Evolutionary conservation across 2,797 vertebrate species (phyloP).

Genomic region (Cygnus olor): DNA sequence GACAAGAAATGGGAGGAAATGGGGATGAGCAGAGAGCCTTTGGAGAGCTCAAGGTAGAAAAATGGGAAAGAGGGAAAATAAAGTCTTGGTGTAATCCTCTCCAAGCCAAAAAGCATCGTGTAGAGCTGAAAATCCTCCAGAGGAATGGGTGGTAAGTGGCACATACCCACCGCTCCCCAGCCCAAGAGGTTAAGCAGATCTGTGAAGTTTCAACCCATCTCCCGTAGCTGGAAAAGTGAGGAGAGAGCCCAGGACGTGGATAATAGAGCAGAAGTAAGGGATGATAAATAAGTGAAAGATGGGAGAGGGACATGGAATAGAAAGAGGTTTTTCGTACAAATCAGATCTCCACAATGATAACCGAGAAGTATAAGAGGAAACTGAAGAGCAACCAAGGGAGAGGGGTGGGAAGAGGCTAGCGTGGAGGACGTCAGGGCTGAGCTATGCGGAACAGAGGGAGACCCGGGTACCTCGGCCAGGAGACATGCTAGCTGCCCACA

Average conservation of each 20-base stretch:
- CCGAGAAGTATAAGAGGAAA: neutral
- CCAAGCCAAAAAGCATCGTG: neutral
- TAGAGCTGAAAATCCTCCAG: neutral
- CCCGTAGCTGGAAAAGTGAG: neutral
- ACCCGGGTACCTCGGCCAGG: fast-evolving
- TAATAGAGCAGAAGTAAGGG: neutral
- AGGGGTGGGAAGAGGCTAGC: neutral
- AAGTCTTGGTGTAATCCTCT: neutral
- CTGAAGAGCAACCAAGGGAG: neutral
- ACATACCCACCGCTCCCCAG: neutral
- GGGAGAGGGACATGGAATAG: neutral
- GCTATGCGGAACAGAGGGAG: neutral
- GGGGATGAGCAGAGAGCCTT: neutral
- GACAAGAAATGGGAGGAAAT: neutral
- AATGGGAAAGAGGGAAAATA: neutral
- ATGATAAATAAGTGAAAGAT: neutral
- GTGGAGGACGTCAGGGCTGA: neutral
- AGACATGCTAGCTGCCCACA: neutral
- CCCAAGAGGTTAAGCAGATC: neutral
- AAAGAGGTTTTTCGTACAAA: neutral
- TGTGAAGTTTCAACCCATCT: neutral
- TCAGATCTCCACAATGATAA: neutral
- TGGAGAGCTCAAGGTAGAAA: neutral
- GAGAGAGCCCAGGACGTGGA: neutral
- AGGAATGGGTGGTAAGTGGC: neutral